Evolutionary conservation across 2,113 vertebrate species (phyloP), one percentile per base, ranked within the genome.

Genomic region (Ramphastos sulfuratus): DNA sequence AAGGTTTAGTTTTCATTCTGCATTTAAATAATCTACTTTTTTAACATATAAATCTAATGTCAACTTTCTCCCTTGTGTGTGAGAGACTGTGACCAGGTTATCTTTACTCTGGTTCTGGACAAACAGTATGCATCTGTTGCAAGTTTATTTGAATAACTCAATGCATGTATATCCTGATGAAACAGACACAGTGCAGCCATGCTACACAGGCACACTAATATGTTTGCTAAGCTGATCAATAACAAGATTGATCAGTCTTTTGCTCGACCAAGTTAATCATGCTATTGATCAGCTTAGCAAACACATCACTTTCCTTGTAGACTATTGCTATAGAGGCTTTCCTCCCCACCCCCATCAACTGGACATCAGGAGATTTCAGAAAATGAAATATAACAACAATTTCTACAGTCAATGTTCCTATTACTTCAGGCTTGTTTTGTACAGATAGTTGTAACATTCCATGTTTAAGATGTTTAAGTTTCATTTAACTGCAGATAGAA

Each of bases 191-290:
- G 71, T 73, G 87, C 87, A 94, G 75, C 89, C 37, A 23, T 54
- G 42, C 55, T 89, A 93, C 77, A 83, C 59, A 56, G 60, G 70
- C 89, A 96, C 93, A 91, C 92, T 96, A 90, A 97, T 96, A 83
- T 67, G 65, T 97, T 97, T 96, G 82, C 92, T 70, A 75, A 95
- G 85, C 76, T 96, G 94, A 97, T 98, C 97, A 93, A 98, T 98
- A 97, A 20, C 58, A 97, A 97, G 97, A 98, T 98, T 97, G 96
- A 97, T 95, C 97, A 95, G 90, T 84, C 85, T 89, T 96, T 92
- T 8, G 16, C 95, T 97, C 50, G 39, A 86, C 90, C 91, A 88
- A 93, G 96, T 92, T 98, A 97, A 97, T 98, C 96, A 96, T 82
- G 67, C 25, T 97, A 98, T 98, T 95, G 97, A 98, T 97, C 96